These are phyloP conservation scores for Drosophila tani DNA, from an alignment of 1,140 invertebrate genomes.

Conservation along the genomic window DNA sequence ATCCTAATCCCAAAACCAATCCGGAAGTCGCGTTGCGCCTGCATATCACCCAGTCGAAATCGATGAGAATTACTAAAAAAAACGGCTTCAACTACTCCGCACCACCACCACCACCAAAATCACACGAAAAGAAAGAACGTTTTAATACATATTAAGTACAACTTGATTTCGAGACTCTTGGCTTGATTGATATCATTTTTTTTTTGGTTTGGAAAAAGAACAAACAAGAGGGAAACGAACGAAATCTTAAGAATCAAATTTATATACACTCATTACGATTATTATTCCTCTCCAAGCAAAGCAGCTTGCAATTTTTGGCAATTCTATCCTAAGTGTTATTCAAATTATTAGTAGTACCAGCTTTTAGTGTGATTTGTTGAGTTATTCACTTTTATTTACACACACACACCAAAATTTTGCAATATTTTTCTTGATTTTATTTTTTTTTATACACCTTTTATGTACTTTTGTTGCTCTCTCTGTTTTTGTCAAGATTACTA, in stretches of 20 bases:
- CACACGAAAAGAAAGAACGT: constrained; percentile 19
- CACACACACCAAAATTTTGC: constrained; percentile 18
- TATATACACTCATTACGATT: constrained; percentile 23
- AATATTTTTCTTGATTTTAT: constrained; percentile 46
- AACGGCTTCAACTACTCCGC: constrained; percentile 66
- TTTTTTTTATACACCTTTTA: constrained; percentile 17
- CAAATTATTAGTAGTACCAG: constrained; percentile 23
- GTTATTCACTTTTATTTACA: constrained; percentile 15
- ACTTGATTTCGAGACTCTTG: constrained; percentile 39
- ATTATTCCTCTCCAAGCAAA: constrained; percentile 28
- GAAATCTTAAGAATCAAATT: constrained; percentile 43
- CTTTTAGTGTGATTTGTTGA: constrained; percentile 48
- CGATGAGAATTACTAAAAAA: constrained; percentile 36
- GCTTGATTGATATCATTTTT: constrained; percentile 36
- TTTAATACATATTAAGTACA: constrained; percentile 46
- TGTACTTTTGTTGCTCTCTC: constrained; percentile 47
- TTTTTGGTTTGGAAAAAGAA: constrained; percentile 15
- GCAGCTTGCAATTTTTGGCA: constrained; percentile 35
- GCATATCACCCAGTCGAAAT: constrained; percentile 61
- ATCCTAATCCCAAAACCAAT: not conserved
- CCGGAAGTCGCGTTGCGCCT: constrained; percentile 69
- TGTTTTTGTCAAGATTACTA: constrained; percentile 65
- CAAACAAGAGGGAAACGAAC: constrained; percentile 12
- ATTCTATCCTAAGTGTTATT: constrained; percentile 49
- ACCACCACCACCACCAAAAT: constrained; percentile 48